Evolutionary conservation across 2,888 invertebrate species (phyloP).

Genomic region (Harpalus rufipes): DNA sequence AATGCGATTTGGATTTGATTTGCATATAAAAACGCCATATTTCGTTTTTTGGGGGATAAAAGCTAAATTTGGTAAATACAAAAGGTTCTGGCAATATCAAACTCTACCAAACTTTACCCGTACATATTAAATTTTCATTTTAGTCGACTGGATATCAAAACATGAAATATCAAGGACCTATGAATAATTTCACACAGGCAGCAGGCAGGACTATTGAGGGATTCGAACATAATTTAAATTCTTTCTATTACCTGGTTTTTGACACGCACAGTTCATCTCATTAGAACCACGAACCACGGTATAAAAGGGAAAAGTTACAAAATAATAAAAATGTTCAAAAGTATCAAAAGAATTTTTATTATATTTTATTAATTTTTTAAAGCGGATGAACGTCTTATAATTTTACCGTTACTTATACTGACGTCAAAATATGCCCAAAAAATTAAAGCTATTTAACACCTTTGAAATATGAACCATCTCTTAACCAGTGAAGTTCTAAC

Average conservation of each 20-base stretch:
- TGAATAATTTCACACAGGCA: slow-evolving; percentile 25
- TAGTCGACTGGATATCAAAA: slow-evolving; percentile 15
- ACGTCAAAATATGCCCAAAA: too few species aligned
- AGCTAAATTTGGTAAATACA: slow-evolving; percentile 40
- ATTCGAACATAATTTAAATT: neutral
- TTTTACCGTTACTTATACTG: neutral
- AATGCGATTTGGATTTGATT: slow-evolving; percentile 27
- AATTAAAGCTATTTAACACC: too few species aligned
- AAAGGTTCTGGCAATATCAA: slow-evolving; percentile 8
- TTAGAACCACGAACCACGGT: neutral
- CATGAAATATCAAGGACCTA: neutral
- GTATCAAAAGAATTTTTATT: neutral
- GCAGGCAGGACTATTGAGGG: neutral
- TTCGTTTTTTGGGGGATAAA: slow-evolving; percentile 30
- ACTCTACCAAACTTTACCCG: slow-evolving; percentile 9
- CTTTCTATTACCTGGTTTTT: neutral
- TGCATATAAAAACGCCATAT: slow-evolving; percentile 44
- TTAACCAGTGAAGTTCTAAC: too few species aligned
- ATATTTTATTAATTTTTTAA: neutral
- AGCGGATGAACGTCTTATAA: neutral
- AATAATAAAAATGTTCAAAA: neutral
- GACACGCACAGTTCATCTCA: neutral
- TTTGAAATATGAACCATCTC: too few species aligned
- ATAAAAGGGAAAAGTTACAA: neutral
- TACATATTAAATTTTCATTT: slow-evolving; percentile 35